Base-by-base conservation (phyloP, 2,113 vertebrate species). In the Prunella fulvescens region DNA sequence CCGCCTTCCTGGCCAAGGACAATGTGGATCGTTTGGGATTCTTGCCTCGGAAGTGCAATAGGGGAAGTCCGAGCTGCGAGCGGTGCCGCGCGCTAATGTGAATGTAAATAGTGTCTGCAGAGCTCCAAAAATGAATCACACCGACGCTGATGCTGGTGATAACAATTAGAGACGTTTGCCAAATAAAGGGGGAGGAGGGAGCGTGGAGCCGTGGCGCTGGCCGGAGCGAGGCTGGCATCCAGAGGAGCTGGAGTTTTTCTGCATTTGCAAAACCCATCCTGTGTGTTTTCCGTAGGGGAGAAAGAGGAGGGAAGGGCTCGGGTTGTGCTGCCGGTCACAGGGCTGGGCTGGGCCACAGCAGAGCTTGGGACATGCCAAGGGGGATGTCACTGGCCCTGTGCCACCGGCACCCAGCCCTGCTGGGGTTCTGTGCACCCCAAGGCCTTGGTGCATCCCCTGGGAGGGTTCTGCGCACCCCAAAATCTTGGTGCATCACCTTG, bases 101-200 rank as follows among this genome's bases (percentile, higher is more conserved):
- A 99, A 99, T 99, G 99, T 99, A 99, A 97, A 99, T 99, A 99
- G 98, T 98, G 98, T 98, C 97, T 98, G 98, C 98, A 98, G 98
- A 98, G 98, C 98, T 98, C 98, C 99, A 98, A 98, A 95, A 87
- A 66, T 53, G 39, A 85, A 79, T 90, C 58, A 37, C 37, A 37
- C 7, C 37, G 37, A 37, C 37, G 37, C 37, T 37, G 37, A 37
- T 58, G 57, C 57, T 58, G 6, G 31, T 64, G 83, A 95, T 72
- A 74, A 94, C 85, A 91, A 93, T 78, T 95, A 87, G 96, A 98
- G 94, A 98, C 98, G 92, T 98, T 99, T 99, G 99, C 99, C 99
- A 99, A 99, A 99, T 99, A 98, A 98, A 96, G 71, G 91, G 10
- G 31, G 73, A 51, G 73, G 91, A 93, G 83, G 95, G 87, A 48